A percentile compares a stretch with the other conserved stretches of the same genome.
These are phyloP conservation scores for Danaus chrysippus DNA, from an alignment of 2,888 invertebrate species.

Conservation along the genomic window DNA sequence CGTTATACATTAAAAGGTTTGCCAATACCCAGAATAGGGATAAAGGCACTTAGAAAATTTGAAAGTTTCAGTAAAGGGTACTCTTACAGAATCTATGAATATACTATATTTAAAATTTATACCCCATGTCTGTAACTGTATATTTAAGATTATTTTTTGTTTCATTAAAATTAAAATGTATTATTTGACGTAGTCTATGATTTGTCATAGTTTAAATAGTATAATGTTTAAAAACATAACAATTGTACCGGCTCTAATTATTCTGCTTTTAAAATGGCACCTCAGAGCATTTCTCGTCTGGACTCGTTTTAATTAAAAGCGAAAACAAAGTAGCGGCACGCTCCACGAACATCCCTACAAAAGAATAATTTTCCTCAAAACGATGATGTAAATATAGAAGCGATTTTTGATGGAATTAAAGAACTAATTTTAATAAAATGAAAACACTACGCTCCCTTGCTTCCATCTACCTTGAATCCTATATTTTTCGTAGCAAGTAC, in stretches of 20 bases:
- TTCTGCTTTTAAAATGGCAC: slow-evolving; percentile 34
- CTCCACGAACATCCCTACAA: slow-evolving; percentile 46
- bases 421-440: slow-evolving; percentile 14
- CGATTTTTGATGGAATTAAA: slow-evolving; percentile 24
- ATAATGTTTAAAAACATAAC: slow-evolving; percentile 32
- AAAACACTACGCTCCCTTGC: background rate
- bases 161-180: too few relatives aligned
- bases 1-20: too few relatives aligned
- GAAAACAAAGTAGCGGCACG: slow-evolving; percentile 60
- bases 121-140: too few relatives aligned
- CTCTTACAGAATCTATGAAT: too few relatives aligned
- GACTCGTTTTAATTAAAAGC: slow-evolving; percentile 72
- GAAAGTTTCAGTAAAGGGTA: too few relatives aligned
- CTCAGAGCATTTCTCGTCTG: slow-evolving; percentile 44
- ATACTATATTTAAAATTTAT: too few relatives aligned
- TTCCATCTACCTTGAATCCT: background rate
- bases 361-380: slow-evolving; percentile 42
- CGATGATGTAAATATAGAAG: slow-evolving; percentile 28
- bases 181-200: too few relatives aligned
- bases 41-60: too few relatives aligned
- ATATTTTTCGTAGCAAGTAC: background rate
- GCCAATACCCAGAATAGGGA: too few relatives aligned
- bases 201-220: background rate
- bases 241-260: slow-evolving; percentile 37
- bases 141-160: too few relatives aligned